These are phyloP conservation scores for Uria aalge DNA, from an alignment of 2,113 vertebrate genomes.

Conservation along the genomic window DNA sequence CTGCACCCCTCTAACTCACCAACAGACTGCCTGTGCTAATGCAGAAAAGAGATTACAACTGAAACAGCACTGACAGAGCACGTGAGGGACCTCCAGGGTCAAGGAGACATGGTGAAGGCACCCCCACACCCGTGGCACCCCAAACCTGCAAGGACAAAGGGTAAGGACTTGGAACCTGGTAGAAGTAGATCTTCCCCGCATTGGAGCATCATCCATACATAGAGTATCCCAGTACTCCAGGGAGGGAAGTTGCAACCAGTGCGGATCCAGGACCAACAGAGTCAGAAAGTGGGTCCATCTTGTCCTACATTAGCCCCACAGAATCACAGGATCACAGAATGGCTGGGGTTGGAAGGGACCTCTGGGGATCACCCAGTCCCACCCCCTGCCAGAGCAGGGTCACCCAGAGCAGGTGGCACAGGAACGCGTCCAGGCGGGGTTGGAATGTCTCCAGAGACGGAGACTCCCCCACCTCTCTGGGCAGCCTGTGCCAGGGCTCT, in stretches of 20 bases:
- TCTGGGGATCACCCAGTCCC: no score
- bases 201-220: neutral
- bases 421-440: no score
- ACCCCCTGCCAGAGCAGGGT: no score
- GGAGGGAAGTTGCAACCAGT: neutral
- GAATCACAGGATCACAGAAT: no score
- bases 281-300: neutral
- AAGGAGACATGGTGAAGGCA: neutral
- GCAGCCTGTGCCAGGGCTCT: no score
- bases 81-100: neutral
- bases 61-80: neutral
- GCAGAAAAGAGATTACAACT: neutral
- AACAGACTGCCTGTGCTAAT: neutral
- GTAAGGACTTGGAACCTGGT: neutral
- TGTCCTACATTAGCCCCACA: neutral
- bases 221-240: neutral
- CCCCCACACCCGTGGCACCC: neutral
- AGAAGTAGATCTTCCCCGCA: neutral
- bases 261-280: neutral
- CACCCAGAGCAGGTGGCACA: no score
- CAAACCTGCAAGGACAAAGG: neutral
- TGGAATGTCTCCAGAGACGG: no score
- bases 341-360: no score
- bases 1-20: neutral
- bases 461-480: no score